Base-by-base conservation (phyloP, 2,797 vertebrate species). In the Podargus strigoides region DNA sequence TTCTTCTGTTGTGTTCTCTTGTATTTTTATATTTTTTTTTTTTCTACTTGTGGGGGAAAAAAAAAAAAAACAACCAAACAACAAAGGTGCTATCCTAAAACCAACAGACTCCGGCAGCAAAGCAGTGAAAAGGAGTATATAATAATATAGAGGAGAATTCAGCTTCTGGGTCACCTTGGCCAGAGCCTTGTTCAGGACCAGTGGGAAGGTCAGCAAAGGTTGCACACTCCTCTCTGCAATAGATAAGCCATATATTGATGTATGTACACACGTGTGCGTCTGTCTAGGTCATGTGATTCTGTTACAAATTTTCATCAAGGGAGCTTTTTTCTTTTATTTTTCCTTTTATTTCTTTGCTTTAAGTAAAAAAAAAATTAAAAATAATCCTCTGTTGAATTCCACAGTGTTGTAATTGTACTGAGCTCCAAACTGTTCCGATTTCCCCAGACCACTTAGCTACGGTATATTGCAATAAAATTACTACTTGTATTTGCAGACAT, bases 381-480 rank as follows among this genome's bases (percentile, higher is more conserved):
- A 49, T 13, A 49, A 47, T 10, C 80, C 96, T 97, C 97, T 97
- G 97, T 97, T 84, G 96, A 97, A 97, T 98, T 98, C 98, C 96
- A 93, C 95, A 41, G 90, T 95, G 96, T 96, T 97, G 97, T 98
- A 92, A 97, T 97, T 97, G 97, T 98, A 90, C 76, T 90, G 94
- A 97, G 92, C 93, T 96, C 96, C 85, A 81, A 95, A 89, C 50
- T 97, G 94, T 96, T 95, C 96, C 77, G 0, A 81, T 91, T 64
- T 70, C 93, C 98, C 98, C 98, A 97, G 98, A 98, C 98, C 98
- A 98, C 98, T 98, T 94, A 97, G 97, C 97, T 98, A 95, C 84
- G 89, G 93, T 97, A 97, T 98, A 98, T 98, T 98, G 98, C 98
- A 98, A 98, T 98, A 98, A 98, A 98, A 98, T 98, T 98, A 97